Percentiles rank a stretch among this genome's conserved stretches.
phyloP scores from a whole-genome alignment of 1,140 invertebrate genomes.

The Dendrolimus punctatus region DNA sequence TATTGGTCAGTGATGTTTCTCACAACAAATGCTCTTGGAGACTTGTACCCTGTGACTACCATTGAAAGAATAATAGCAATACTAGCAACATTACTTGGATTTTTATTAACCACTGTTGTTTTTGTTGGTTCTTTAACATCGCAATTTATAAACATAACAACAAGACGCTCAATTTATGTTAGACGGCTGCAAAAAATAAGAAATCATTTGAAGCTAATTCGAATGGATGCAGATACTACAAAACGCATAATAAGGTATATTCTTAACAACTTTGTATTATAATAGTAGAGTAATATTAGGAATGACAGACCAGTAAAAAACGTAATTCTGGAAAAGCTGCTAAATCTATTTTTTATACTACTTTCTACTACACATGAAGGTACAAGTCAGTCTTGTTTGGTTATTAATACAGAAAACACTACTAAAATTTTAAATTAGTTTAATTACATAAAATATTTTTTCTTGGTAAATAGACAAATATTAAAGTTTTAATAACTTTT shows the following conservation, averaged over 20 bases:
- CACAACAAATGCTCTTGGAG: constrained; percentile 57
- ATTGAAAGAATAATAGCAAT: constrained; percentile 48
- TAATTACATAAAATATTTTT: too few species aligned
- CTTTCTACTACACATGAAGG: too few species aligned
- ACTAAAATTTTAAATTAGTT: too few species aligned
- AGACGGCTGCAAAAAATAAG: constrained; percentile 52
- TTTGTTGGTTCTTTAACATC: constrained; percentile 62
- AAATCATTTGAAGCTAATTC: constrained; percentile 49
- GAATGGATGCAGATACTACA: constrained; percentile 51
- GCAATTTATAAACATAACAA: constrained; percentile 60
- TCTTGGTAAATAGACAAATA: too few species aligned
- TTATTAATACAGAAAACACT: too few species aligned
- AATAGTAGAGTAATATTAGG: too few species aligned
- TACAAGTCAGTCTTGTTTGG: too few species aligned
- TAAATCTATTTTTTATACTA: too few species aligned
- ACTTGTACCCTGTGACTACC: constrained; percentile 55
- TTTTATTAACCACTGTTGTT: constrained; percentile 54
- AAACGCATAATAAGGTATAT: constrained; percentile 54
- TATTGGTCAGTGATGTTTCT: constrained; percentile 61
- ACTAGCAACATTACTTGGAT: constrained; percentile 50
- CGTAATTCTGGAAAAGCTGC: too few species aligned
- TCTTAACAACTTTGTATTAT: too few species aligned
- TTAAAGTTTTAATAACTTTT: too few species aligned
- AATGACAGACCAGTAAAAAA: too few species aligned
- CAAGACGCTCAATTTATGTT: constrained; percentile 53